Conservation (phyloP, 2,888 invertebrate species). For the Rosalia funebris region DNA sequence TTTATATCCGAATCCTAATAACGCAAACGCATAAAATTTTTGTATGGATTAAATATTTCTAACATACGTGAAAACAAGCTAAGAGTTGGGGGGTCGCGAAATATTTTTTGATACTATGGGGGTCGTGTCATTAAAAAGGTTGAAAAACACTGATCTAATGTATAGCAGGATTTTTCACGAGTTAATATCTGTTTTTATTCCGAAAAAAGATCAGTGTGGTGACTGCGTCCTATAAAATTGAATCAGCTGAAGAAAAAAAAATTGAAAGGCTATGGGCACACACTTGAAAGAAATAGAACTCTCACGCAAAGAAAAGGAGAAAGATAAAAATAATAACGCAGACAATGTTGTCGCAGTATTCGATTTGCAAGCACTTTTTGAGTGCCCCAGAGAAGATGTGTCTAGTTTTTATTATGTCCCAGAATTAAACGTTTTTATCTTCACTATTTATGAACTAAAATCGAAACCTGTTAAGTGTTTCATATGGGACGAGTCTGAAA, state of each 20-base stretch:
- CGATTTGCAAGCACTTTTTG: background rate
- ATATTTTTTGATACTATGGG: too few species aligned
- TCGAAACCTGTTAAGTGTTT: constrained; percentile 24
- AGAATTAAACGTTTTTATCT: constrained; percentile 35
- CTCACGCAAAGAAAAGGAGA: background rate
- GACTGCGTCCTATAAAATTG: background rate
- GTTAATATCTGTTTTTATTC: background rate
- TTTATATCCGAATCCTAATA: too few species aligned
- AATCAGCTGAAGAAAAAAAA: background rate
- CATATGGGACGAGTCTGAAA: constrained; percentile 33
- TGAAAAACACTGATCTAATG: too few species aligned
- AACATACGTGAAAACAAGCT: too few species aligned
- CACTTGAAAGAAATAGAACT: background rate
- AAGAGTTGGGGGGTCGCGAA: too few species aligned
- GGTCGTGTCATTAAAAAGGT: too few species aligned
- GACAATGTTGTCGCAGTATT: background rate
- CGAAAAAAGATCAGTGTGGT: background rate
- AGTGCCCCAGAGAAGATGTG: constrained; percentile 16
- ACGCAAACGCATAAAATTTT: too few species aligned
- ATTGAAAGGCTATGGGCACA: background rate
- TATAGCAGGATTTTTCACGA: too few species aligned
- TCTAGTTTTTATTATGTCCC: constrained; percentile 33
- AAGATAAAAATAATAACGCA: background rate
- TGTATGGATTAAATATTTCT: too few species aligned
- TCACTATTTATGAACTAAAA: constrained; percentile 25